Percentiles rank a stretch among this genome's conserved stretches.
These are phyloP conservation scores for Mesocentrotus franciscanus DNA, from an alignment of 53 echinoderm and acorn worm genomes.

Conservation along the genomic window DNA sequence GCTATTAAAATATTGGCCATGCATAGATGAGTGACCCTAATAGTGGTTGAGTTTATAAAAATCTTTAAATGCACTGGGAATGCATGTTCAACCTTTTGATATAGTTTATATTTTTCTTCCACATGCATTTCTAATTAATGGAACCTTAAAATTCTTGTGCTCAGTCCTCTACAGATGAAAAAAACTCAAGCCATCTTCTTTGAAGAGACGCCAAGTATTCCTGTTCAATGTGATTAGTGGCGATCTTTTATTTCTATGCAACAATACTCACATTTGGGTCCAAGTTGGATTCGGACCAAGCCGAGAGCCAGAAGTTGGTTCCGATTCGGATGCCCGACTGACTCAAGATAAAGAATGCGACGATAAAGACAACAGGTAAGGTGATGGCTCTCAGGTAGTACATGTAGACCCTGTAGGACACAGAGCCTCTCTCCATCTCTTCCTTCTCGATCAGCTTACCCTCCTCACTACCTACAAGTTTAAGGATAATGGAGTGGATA, in stretches of 20 bases:
- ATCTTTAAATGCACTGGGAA: no score
- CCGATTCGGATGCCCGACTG: constrained; percentile 71
- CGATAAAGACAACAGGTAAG: constrained; percentile 57
- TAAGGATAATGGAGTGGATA: not conserved
- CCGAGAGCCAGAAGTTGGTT: constrained; percentile 85
- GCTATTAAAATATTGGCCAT: no score
- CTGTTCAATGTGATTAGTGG: not conserved
- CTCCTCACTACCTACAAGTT: constrained; percentile 56
- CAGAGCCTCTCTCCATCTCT: constrained; percentile 82
- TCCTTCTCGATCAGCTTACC: constrained; percentile 85
- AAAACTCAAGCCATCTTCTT: no score
- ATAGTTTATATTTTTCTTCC: no score
- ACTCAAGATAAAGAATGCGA: constrained; percentile 65
- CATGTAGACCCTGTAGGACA: constrained; percentile 81
- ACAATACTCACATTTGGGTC: not conserved
- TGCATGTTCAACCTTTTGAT: no score
- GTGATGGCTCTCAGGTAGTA: constrained; percentile 74
- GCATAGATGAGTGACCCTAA: no score
- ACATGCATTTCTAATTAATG: no score
- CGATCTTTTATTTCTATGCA: not conserved
- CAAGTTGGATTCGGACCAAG: constrained; percentile 79
- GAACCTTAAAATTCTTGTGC: no score
- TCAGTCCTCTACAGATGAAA: no score
- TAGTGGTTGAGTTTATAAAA: no score
- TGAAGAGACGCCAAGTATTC: no score